Evolutionary conservation across 2,888 invertebrate species (phyloP).

Genomic region (Saturnia pavonia): DNA sequence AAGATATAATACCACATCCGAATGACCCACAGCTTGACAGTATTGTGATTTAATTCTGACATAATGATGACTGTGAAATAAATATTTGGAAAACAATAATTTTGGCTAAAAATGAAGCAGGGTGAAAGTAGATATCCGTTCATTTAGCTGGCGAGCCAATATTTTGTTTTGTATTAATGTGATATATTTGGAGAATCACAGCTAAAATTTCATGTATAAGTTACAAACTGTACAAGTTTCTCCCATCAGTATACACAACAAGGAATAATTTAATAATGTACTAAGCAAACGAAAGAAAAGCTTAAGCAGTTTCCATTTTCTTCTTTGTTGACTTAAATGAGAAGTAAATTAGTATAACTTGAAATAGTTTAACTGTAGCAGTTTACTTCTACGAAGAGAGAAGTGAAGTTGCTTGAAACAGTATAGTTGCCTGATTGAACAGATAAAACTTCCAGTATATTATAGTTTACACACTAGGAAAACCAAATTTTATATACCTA

Average conservation of each 20-base stretch:
- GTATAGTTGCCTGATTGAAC: background rate
- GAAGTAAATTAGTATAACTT: background rate
- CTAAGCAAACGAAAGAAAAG: background rate
- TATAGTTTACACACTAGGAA: background rate
- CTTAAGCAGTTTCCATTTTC: no score
- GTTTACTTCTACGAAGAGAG: background rate
- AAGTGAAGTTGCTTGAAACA: background rate
- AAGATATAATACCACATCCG: slow-evolving; percentile 68
- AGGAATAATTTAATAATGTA: background rate
- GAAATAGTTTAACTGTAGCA: background rate
- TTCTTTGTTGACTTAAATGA: no score
- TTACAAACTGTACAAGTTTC: background rate
- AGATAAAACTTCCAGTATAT: background rate
- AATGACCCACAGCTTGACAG: slow-evolving; percentile 29
- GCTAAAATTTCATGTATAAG: background rate
- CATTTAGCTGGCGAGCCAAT: background rate
- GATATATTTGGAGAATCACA: background rate
- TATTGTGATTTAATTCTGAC: slow-evolving; percentile 30
- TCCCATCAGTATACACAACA: background rate
- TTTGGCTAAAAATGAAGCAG: background rate
- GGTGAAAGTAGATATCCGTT: background rate
- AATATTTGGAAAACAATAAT: background rate
- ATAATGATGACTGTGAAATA: background rate
- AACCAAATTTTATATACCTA: background rate
- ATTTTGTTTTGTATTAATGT: background rate